Conservation (phyloP, 1,140 invertebrate species). For the Araneus ventricosus region DNA sequence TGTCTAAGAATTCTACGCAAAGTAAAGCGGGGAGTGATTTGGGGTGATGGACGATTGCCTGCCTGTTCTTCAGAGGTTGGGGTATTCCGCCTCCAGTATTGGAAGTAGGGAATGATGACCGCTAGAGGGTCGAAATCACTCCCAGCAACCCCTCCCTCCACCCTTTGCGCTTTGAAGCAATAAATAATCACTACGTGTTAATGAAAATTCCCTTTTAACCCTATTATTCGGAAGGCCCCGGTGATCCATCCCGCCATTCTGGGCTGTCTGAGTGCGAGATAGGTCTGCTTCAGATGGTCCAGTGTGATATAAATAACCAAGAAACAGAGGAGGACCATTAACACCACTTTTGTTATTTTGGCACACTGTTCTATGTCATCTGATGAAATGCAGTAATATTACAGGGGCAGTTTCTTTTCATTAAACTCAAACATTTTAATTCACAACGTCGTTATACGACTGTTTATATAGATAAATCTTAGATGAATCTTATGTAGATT, state of each 20-base stretch:
- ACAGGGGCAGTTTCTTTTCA: no score
- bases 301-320: neutral
- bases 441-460: no score
- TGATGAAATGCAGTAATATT: no score
- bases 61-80: neutral
- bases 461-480: no score
- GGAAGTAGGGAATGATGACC: neutral
- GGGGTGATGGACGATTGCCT: slow-evolving; percentile 8
- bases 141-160: neutral
- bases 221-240: neutral
- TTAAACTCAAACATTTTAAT: no score
- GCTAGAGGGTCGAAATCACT: neutral
- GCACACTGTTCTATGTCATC: no score
- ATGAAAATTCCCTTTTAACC: slow-evolving; percentile 59
- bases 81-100: neutral
- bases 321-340: neutral
- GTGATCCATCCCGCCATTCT: neutral
- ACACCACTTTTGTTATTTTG: neutral
- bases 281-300: neutral
- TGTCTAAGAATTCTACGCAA: slow-evolving; percentile 18
- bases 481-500: no score
- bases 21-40: slow-evolving; percentile 17
- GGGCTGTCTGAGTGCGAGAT: neutral
- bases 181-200: slow-evolving; percentile 59
- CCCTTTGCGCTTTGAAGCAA: slow-evolving; percentile 3